Base-by-base conservation (phyloP, 2,113 vertebrate species). In the Tapirus terrestris region DNA sequence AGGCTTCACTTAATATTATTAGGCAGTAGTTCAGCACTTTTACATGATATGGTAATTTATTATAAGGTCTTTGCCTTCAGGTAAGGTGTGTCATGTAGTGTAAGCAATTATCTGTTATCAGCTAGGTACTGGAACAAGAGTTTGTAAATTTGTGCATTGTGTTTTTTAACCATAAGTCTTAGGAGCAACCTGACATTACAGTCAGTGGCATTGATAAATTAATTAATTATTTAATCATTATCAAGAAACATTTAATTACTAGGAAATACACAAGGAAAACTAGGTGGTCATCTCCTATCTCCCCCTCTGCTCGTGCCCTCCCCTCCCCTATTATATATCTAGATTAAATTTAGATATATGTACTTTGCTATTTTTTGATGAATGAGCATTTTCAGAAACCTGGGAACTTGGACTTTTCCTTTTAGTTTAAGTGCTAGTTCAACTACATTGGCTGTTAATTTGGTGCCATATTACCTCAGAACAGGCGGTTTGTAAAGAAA, bases 1-100 rank as follows among this genome's bases (percentile, higher is more conserved):
- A 92, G 75, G 70, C 39, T 45, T 86, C n/a, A 87, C 73, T 91
- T 96, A 89, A 39, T 96, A 77, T 77, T 76, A 72, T n/a, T 96
- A 56, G 80, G 27, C 51, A 94, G 56, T 61, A 77, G 13, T 70
- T 96, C 5, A 96, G 43, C 7, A 90, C 27, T 91, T 92, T 63
- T 21, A 75, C 0, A 58, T 65, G 16, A 61, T 85, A 20, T 14
- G 6, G 8, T 93, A 75, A 84, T 82, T 56, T 94, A 67, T 95
- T 77, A 4, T 36, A 75, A 43, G 23, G 61, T 39, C 1, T 93
- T 73, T 86, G 12, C 21, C 9, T 96, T 96, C 6, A 53, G 31
- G 91, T 96, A 83, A 80, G 25, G 20, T 61, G 60, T 91, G 23
- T 95, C 29, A 63, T 88, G 10, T 91, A 67, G 23, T 81, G 1